phyloP scores from a whole-genome alignment of 2,888 invertebrate genomes.

The Neoitamus cyanurus region DNA sequence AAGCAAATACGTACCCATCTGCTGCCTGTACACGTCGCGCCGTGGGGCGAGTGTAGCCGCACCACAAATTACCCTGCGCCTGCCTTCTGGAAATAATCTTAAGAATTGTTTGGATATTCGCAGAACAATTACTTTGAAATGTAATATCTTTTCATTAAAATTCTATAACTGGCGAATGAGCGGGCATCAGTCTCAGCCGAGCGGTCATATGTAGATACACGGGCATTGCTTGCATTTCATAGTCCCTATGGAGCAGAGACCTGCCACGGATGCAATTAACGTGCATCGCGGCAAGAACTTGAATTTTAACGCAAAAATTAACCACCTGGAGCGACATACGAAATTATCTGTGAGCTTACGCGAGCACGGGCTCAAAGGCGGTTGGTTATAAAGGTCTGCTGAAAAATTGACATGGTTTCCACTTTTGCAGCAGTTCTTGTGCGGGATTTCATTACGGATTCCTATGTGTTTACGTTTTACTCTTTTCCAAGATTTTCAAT shows the following conservation, averaged over 20 bases:
- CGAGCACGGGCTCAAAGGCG: background rate
- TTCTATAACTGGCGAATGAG: slow-evolving; percentile 16
- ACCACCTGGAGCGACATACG: slow-evolving; percentile 25
- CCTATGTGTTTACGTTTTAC: background rate
- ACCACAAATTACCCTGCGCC: background rate
- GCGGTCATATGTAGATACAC: background rate
- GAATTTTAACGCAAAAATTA: background rate
- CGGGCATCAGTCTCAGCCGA: background rate
- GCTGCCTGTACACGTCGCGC: background rate
- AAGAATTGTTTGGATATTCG: slow-evolving; percentile 27
- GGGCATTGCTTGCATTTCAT: background rate
- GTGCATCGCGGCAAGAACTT: background rate
- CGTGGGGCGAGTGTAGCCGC: background rate
- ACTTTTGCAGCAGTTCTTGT: background rate
- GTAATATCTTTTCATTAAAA: slow-evolving; percentile 29
- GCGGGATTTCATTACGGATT: background rate
- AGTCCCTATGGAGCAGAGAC: background rate
- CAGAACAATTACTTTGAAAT: slow-evolving; percentile 30
- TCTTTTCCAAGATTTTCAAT: background rate
- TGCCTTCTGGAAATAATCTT: background rate
- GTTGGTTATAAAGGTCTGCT: background rate
- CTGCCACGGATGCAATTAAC: slow-evolving; percentile 14
- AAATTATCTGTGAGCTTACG: background rate
- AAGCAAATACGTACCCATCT: background rate
- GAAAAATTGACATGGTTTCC: background rate